phyloP scores from a whole-genome alignment of 2,113 vertebrate species.

The Orthonyx spaldingii region DNA sequence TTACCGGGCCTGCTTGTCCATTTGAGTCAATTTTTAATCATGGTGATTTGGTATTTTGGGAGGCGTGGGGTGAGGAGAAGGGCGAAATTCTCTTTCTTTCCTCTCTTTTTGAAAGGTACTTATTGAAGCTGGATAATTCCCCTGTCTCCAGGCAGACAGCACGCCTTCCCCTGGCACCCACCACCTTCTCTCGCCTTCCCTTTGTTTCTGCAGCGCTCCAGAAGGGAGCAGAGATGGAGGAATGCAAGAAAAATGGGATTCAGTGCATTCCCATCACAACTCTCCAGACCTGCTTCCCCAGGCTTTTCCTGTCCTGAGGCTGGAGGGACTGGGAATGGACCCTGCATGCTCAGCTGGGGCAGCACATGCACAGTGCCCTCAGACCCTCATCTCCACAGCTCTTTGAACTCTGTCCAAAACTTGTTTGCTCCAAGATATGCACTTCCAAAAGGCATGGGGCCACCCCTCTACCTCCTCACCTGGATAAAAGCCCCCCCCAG shows the following conservation, averaged over 20 bases:
- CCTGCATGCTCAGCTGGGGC: background rate
- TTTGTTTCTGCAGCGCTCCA: background rate
- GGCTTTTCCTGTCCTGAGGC: background rate
- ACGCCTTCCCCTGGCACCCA: background rate
- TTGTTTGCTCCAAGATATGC: fast-evolving
- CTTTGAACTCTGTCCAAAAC: background rate
- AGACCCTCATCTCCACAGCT: background rate
- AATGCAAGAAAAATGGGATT: background rate
- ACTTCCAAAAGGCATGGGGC: background rate
- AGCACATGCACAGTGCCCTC: fast-evolving
- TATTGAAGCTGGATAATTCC: background rate
- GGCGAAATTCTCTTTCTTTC: conserved; percentile 33
- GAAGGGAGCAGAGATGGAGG: background rate
- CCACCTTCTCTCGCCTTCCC: background rate
- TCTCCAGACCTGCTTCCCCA: background rate
- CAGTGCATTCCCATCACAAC: fast-evolving
- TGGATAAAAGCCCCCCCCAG: background rate
- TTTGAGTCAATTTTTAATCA: conserved; percentile 75
- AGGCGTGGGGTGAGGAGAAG: conserved; percentile 45
- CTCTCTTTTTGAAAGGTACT: conserved; percentile 6
- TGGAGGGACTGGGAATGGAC: background rate
- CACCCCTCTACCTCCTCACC: background rate
- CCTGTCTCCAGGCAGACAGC: background rate
- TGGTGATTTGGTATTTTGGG: conserved; percentile 68
- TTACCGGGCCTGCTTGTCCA: conserved; percentile 67